phyloP scores from a whole-genome alignment of 1,140 invertebrate genomes.

The Metaphire vulgaris region DNA sequence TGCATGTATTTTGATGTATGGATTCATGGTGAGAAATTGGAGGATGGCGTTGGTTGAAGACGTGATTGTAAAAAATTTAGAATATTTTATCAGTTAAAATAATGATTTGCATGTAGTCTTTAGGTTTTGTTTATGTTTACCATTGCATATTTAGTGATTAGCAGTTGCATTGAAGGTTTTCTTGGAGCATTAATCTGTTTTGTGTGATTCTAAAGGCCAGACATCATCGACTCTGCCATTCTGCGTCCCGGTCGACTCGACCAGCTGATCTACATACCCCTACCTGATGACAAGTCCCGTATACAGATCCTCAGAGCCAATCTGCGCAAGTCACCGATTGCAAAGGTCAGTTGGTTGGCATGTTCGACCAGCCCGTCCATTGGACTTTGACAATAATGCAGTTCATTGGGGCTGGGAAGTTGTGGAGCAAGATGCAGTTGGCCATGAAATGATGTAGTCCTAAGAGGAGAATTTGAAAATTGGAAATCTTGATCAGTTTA shows the following conservation, averaged over 20 bases:
- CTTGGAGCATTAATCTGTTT: background rate
- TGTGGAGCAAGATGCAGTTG: background rate
- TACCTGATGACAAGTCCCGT: slow-evolving; percentile 96
- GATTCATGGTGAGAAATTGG: no score
- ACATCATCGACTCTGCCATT: slow-evolving; percentile 99
- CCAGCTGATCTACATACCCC: slow-evolving; percentile 98
- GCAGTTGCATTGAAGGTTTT: background rate
- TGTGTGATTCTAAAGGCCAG: slow-evolving; percentile 54
- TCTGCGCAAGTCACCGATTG: slow-evolving; percentile 91
- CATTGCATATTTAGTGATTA: background rate
- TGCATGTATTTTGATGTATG: no score
- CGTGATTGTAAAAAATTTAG: background rate
- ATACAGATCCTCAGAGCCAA: slow-evolving; percentile 91
- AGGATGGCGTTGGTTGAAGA: no score
- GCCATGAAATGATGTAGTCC: background rate
- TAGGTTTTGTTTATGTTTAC: background rate
- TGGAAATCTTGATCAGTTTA: background rate
- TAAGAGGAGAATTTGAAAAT: background rate
- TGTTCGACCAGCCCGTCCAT: background rate
- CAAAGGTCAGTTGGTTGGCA: slow-evolving; percentile 58
- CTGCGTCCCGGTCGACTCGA: slow-evolving; percentile 94
- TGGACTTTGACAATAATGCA: background rate
- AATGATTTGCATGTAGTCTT: background rate
- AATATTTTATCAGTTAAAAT: background rate
- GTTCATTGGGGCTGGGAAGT: background rate